Base-by-base conservation (phyloP, 2,797 vertebrate species). In the Salmo trutta region DNA sequence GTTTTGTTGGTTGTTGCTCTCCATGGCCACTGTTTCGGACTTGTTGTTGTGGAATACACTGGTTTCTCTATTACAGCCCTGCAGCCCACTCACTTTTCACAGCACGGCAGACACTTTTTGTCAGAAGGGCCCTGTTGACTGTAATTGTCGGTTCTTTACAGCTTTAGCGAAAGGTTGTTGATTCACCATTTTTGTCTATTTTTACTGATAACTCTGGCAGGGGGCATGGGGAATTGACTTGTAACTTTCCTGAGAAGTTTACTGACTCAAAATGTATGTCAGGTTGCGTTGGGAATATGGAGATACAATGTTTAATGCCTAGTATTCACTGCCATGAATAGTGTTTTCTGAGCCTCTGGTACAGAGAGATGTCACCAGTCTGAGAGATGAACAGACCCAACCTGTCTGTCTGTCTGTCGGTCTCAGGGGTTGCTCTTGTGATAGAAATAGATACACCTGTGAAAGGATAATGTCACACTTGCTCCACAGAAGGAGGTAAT, bases 71-170 rank as follows among this genome's bases (percentile, higher is more conserved):
- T 84, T 77, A 82, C 75, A 67, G 64, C 51, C 67, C 47, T 77
- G 54, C n/a, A 19, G 76, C 86, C 89, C 84, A 84, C 86, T 3
- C 75, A 80, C 1, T 83, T 89, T 86, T 83, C 79, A 73, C 77
- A 74, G 77, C 33, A 14, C 77, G 27, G 16, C 47, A 54, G 65
- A 7, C 47, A 31, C 5, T 73, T 71, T 75, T 56, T 36, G 17
- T 54, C 64, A 75, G 16, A 56, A 52, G n/a, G 19, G 41, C 41
- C 41, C 41, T 76, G 56, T 68, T 68, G 29, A 68, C 4, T 64
- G 59, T 64, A 64, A 21, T 64, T 24, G 7, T 24, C 17, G 59
- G 2, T 47, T 12, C 12, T 47, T 47, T 47, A 47, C 10, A 47
- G 41, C 41, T 47, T 47, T 47, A 12, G 41, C 10, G 10, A 47